Percentiles rank a stretch among this genome's conserved stretches.
Evolutionary conservation across 2,888 invertebrate species (phyloP).

Genomic region (Drosophila peninsularis): DNA sequence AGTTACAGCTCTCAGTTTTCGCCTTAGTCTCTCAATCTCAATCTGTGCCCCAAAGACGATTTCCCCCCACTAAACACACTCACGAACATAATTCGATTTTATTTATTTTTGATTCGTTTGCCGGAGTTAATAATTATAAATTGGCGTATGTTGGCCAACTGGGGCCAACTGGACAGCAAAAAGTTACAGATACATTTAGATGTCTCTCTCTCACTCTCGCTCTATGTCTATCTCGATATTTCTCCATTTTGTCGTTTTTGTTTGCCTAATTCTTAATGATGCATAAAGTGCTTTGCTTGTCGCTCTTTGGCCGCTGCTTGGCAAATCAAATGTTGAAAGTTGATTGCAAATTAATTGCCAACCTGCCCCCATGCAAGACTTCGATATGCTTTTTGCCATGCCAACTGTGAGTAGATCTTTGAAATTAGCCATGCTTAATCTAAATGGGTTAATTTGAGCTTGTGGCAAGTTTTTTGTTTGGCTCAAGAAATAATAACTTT

Average conservation of each 20-base stretch:
- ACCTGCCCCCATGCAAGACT: slow-evolving; percentile 36
- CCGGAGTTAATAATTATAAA: slow-evolving; percentile 78
- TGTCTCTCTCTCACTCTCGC: no score
- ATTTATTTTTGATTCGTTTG: slow-evolving; percentile 77
- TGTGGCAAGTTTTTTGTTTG: background rate
- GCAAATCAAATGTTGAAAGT: slow-evolving; percentile 70
- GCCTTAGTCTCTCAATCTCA: slow-evolving; percentile 24
- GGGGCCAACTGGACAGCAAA: slow-evolving; percentile 29
- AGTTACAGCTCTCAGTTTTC: slow-evolving; percentile 10
- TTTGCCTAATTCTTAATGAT: slow-evolving; percentile 80
- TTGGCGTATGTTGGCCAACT: slow-evolving; percentile 77
- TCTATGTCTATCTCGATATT: slow-evolving; percentile 50
- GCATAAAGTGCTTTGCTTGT: slow-evolving; percentile 74
- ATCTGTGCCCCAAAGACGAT: slow-evolving; percentile 35
- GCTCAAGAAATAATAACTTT: background rate
- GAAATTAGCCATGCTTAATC: slow-evolving; percentile 12
- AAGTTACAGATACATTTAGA: slow-evolving; percentile 46
- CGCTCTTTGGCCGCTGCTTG: slow-evolving; percentile 37
- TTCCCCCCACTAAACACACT: slow-evolving; percentile 41
- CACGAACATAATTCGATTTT: slow-evolving; percentile 71
- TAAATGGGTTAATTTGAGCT: slow-evolving; percentile 15
- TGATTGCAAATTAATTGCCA: slow-evolving; percentile 80
- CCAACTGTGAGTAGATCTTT: slow-evolving; percentile 25
- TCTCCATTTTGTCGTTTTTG: slow-evolving; percentile 78
- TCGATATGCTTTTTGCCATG: slow-evolving; percentile 38